Evolutionary conservation across 2,797 vertebrate genomes (phyloP), one percentile per base, ranked within the genome.

Genomic region (Hydrolagus colliei): DNA sequence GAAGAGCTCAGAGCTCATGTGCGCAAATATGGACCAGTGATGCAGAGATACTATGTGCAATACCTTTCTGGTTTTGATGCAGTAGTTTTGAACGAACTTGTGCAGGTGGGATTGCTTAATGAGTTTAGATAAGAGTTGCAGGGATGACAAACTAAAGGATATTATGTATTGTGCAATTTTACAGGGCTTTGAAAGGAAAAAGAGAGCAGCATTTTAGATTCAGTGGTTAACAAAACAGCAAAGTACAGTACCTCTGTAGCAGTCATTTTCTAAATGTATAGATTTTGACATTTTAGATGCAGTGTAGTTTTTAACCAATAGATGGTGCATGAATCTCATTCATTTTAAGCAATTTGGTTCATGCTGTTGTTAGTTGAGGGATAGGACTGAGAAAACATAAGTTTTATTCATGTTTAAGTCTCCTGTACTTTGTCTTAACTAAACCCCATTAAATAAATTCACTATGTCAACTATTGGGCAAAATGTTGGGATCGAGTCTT

Each of bases 11-110:
- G 97, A 90, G 97, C 97, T 84, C 98, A 98, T 0, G 97, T 99
- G 86, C 91, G 98, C 72, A 98, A 98, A 89, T 99, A 99, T 0
- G 97, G 97, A 0, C 97, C 97, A 0, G 98, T 99, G 89, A 99
- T 99, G 97, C 98, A 99, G 94, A 92, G 98, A 4, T 99, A 99
- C 88, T 99, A 99, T 0, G 97, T 99, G 0, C 98, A 99, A 92
- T 99, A 99, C 88, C 94, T 99, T 86, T 98, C 97, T 2, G 98
- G 97, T 18, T 99, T 99, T 86, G 98, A 99, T 87, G 97, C 98
- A 0, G 98, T 99, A 86, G 97, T 99, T 86, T 95, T 99, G 88
- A 99, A 99, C 86, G 98, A 99, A 86, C 95, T 99, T 11, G 98
- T 99, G 86, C 98, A 99, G 97, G 97, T 98, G 92, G 89, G 89